Conservation (phyloP, 2,797 vertebrate genomes). For the Centropyge bicolor region DNA sequence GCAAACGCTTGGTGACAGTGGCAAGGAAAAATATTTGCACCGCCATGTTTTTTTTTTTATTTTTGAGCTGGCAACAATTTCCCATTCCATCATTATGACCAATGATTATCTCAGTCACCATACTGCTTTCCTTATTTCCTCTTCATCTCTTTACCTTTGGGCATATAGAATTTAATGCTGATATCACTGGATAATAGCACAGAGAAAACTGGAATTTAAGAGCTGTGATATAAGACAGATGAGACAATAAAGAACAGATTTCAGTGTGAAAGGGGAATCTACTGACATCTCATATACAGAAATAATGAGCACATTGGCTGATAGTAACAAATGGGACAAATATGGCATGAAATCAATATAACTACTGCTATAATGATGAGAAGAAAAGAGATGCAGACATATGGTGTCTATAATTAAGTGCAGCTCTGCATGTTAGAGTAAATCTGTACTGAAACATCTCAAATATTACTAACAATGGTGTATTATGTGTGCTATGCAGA, state of each 20-base stretch:
- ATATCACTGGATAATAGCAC: too few relatives aligned
- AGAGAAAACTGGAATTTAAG: conserved; percentile 1
- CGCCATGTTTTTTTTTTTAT: too few relatives aligned
- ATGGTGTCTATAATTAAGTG: neutral
- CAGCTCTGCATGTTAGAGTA: neutral
- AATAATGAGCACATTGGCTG: conserved; percentile 4
- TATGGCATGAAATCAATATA: neutral
- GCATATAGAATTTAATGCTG: neutral
- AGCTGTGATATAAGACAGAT: neutral
- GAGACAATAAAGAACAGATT: neutral
- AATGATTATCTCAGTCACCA: too few relatives aligned
- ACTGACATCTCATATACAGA: conserved; percentile 13
- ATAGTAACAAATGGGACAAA: neutral
- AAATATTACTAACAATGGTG: neutral
- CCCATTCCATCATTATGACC: neutral
- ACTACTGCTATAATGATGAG: neutral
- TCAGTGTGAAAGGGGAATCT: neutral
- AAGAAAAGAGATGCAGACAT: neutral
- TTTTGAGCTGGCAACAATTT: neutral
- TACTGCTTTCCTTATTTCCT: neutral
- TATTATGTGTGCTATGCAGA: neutral
- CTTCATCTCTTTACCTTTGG: neutral
- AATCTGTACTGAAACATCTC: neutral
- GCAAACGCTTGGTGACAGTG: too few relatives aligned
- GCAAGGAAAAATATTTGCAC: too few relatives aligned